Base-by-base conservation (phyloP, 2,888 invertebrate species). In the Clusia tigrina region DNA sequence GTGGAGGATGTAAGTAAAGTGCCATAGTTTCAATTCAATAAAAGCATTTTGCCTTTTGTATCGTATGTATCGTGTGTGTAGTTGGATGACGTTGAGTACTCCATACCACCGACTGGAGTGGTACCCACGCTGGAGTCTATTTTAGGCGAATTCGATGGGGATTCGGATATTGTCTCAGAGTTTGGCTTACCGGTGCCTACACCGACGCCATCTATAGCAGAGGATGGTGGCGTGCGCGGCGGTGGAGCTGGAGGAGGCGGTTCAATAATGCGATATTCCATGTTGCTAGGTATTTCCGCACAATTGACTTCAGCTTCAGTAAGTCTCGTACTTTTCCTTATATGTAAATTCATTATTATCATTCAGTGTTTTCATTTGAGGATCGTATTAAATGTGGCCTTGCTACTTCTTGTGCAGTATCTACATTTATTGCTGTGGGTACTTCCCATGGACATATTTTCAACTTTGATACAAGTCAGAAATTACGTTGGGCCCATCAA, bases 391-490 rank as follows among this genome's bases (percentile, higher is more conserved):
- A 93, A 83, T 93, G 95, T 60, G 97, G 97, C 3, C 86, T 91
- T 67, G 93, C 96, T 10, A 95, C 95, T 64, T 91, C 94, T 5
- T 87, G 93, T 77, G 91, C 93, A 70, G 92, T 92, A 3, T 88
- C 89, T 9, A 90, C 91, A 60, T 89, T 91, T 83, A 88, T 96
- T 67, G 93, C 93, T n/a, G 89, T 97, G 26, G 98, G 98, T 38
- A 98, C 96, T 26, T 95, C 96, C 24, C 95, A 96, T 83, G 97
- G 98, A 0, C 90, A 95, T 71, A 88, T 96, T 59, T 85, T 98
- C 25, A 90, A 94, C 60, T 95, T 95, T 84, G 93, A 94, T 86
- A 86, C 88, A 56, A 90, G 93, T 48, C 96, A 97, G 84, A 92
- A 92, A 10, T 84, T 97, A 68, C 90, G 94, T 78, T 97, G 95